These are phyloP conservation scores for Drosophila miranda DNA, from an alignment of 1,140 invertebrate species.

Conservation along the genomic window DNA sequence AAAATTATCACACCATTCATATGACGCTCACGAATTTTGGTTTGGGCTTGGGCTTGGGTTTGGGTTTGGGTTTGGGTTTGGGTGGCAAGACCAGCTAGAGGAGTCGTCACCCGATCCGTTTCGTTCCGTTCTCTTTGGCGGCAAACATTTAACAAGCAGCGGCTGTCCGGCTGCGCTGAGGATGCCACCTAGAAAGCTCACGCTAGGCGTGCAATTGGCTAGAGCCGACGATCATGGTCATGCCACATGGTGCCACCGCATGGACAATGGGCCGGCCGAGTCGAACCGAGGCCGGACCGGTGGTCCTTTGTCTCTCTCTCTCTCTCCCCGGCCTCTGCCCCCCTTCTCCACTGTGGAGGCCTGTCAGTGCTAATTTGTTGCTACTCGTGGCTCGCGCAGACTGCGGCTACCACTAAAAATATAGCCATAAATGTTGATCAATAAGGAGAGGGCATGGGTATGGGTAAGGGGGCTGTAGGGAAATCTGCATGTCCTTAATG, in stretches of 20 bases:
- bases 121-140: conserved; percentile 60
- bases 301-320: conserved; percentile 65
- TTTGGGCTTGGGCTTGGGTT: not conserved
- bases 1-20: conserved; percentile 80
- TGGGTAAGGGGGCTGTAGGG: not conserved
- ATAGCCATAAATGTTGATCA: conserved; percentile 75
- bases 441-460: conserved; percentile 11
- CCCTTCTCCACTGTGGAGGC: not conserved
- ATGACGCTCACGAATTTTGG: conserved; percentile 77
- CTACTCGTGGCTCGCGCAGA: conserved; percentile 23
- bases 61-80: conserved; percentile 4
- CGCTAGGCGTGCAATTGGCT: conserved; percentile 79
- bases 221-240: conserved; percentile 45
- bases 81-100: conserved; percentile 13
- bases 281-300: conserved; percentile 18
- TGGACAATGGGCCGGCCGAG: conserved; percentile 47
- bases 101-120: conserved; percentile 5
- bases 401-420: conserved; percentile 47
- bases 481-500: conserved; percentile 74
- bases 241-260: conserved; percentile 40
- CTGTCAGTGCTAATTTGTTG: conserved; percentile 78
- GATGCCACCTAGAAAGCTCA: conserved; percentile 78
- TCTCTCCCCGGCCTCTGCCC: not conserved
- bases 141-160: conserved; percentile 77
- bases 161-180: conserved; percentile 54